Evolutionary conservation across 2,113 vertebrate species (phyloP).

Genomic region (Aplodontia rufa): DNA sequence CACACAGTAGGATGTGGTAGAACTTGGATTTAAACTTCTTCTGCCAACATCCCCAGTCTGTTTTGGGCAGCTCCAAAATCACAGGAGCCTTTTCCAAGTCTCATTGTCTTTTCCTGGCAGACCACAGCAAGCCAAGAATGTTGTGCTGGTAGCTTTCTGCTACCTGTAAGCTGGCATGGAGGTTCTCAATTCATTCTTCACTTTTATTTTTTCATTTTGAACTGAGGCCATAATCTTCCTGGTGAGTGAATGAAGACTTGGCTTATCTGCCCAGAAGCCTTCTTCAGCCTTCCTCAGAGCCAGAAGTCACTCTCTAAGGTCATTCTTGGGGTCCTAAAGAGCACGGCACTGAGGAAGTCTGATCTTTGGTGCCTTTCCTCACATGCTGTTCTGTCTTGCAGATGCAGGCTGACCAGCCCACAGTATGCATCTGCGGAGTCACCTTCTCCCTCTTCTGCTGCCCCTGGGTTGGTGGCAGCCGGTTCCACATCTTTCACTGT

Average conservation of each 20-base stretch:
- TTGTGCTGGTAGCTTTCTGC: not conserved
- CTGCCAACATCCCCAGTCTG: not conserved
- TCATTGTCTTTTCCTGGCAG: not conserved
- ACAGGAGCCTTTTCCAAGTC: not conserved
- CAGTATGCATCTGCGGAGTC: too few relatives aligned
- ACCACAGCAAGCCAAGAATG: not conserved
- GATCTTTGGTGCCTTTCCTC: not conserved
- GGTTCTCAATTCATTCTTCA: not conserved
- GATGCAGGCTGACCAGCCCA: too few relatives aligned
- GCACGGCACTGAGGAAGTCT: not conserved
- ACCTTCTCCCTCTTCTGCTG: not conserved
- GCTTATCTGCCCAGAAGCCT: not conserved
- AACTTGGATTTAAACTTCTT: not conserved
- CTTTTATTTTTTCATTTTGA: not conserved
- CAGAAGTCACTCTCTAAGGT: not conserved
- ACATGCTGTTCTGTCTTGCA: rapidly evolving
- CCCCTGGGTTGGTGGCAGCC: not conserved
- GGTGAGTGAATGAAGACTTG: not conserved
- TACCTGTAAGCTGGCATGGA: not conserved
- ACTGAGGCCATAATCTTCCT: not conserved
- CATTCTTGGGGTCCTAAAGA: not conserved
- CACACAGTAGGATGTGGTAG: not conserved
- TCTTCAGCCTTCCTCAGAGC: not conserved
- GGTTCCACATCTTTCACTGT: not conserved
- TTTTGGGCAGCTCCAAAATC: not conserved